Percentiles rank a stretch among this genome's conserved stretches.
Evolutionary conservation across 2,888 invertebrate species (phyloP).

Genomic region (Parascotia fuliginaria): DNA sequence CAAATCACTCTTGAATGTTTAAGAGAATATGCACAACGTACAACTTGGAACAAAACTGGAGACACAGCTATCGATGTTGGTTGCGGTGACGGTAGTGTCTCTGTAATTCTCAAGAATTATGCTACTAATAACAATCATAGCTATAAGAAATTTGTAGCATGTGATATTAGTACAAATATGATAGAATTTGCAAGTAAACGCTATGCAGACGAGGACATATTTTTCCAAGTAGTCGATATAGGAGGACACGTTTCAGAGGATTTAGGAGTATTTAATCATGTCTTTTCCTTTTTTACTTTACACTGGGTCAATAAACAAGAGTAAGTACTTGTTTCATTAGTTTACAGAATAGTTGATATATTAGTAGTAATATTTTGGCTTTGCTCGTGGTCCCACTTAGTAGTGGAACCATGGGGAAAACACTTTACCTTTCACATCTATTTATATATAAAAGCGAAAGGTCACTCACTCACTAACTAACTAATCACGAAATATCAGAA

Average conservation of each 20-base stretch:
- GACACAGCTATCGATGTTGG: slow-evolving; percentile 89
- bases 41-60: slow-evolving; percentile 84
- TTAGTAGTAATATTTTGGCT: too few relatives aligned
- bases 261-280: slow-evolving; percentile 87
- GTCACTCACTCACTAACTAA: too few relatives aligned
- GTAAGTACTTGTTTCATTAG: slow-evolving; percentile 72
- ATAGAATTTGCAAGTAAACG: slow-evolving; percentile 87
- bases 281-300: slow-evolving; percentile 91
- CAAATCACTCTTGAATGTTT: neutral
- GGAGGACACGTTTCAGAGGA: slow-evolving; percentile 77
- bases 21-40: slow-evolving; percentile 83
- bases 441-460: too few relatives aligned
- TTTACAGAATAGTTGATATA: too few relatives aligned
- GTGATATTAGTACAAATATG: slow-evolving; percentile 91
- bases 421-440: too few relatives aligned
- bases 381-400: too few relatives aligned
- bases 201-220: slow-evolving; percentile 72
- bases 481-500: too few relatives aligned
- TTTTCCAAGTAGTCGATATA: slow-evolving; percentile 87
- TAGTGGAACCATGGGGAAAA: too few relatives aligned
- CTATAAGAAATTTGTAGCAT: slow-evolving; percentile 85
- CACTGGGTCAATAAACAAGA: slow-evolving; percentile 92
- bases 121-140: slow-evolving; percentile 76
- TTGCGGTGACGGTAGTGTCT: slow-evolving; percentile 90
- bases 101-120: slow-evolving; percentile 85